Evolutionary conservation across 2,113 vertebrate species (phyloP).

Genomic region (Microcebus tavaratra): DNA sequence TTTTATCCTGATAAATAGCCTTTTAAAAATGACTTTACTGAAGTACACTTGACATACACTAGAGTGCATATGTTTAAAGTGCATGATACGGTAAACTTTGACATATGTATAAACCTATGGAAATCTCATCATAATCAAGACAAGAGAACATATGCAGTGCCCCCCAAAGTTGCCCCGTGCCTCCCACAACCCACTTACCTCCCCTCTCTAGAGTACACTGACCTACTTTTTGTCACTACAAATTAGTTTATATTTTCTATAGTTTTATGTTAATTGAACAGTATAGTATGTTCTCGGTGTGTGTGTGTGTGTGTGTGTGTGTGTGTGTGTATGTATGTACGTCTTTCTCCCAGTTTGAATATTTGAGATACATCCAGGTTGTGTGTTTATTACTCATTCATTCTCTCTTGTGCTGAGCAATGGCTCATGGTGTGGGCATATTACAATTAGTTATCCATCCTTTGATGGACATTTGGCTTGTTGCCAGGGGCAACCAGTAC

Average conservation of each 20-base stretch:
- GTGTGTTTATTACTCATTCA: not conserved
- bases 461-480: not conserved
- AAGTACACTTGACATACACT: not conserved
- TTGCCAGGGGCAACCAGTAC: not conserved
- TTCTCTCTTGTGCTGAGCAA: not conserved
- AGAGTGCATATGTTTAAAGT: not conserved
- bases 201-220: not conserved
- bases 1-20: not conserved
- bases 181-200: fast-evolving
- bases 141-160: not conserved
- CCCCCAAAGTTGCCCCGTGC: fast-evolving
- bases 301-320: too few species aligned
- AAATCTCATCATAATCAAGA: not conserved
- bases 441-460: not conserved
- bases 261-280: not conserved
- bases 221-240: not conserved
- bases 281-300: not conserved
- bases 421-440: not conserved
- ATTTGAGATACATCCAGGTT: not conserved
- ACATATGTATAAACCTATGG: not conserved
- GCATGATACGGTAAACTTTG: not conserved
- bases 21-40: not conserved
- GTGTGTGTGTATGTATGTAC: too few species aligned
- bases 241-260: not conserved
- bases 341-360: not conserved